Conservation (phyloP, 2,888 invertebrate species). For the Serrognathus titanus region DNA sequence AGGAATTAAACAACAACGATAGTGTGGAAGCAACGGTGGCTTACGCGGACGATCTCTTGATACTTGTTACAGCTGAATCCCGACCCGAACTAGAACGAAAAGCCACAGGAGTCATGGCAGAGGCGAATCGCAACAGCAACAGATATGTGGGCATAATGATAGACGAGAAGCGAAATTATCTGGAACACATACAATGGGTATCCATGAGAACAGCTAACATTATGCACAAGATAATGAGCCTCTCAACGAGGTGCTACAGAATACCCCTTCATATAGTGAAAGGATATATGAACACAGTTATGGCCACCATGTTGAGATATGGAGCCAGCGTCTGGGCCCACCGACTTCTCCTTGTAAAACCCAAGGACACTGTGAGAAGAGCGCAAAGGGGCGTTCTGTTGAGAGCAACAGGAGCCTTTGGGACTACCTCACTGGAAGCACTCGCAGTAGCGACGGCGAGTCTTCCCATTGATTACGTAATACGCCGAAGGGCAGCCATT, state of each 20-base stretch:
- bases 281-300: background rate
- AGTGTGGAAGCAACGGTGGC: no score
- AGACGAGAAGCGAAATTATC: background rate
- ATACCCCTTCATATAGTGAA: background rate
- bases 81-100: no score
- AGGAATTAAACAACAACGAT: background rate
- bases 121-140: background rate
- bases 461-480: no score
- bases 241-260: background rate
- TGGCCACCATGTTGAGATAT: background rate
- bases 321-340: no score
- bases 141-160: slow-evolving; percentile 4
- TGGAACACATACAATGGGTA: no score
- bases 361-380: background rate
- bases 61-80: background rate
- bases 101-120: background rate
- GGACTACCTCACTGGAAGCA: no score
- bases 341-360: background rate
- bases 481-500: no score
- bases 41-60: no score
- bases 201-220: no score
- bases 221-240: no score
- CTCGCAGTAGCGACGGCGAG: no score
- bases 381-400: slow-evolving; percentile 2
- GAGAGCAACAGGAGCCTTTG: no score